Evolutionary conservation across 2,797 vertebrate genomes (phyloP).

Genomic region (Merluccius polli): DNA sequence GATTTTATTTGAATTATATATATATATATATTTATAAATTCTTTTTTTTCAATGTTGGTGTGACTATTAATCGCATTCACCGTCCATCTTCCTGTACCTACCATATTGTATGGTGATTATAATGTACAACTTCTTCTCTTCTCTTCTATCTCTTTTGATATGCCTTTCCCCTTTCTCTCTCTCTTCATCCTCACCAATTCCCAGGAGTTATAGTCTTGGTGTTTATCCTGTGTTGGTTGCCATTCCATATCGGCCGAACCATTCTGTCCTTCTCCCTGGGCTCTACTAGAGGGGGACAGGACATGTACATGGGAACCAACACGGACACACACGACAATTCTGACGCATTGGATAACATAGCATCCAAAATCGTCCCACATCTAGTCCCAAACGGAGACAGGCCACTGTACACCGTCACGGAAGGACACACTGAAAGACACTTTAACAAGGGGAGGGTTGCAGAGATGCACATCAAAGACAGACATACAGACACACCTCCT

Average conservation of each 20-base stretch:
- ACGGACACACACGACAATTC: background rate
- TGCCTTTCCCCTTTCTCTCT: background rate
- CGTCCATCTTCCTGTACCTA: background rate
- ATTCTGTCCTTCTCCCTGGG: constrained; percentile 66
- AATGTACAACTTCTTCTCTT: too few relatives aligned
- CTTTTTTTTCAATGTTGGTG: too few relatives aligned
- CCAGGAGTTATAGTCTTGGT: constrained; percentile 77
- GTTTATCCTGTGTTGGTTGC: constrained; percentile 80
- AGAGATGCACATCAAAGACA: background rate
- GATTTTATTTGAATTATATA: too few relatives aligned
- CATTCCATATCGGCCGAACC: constrained; percentile 77
- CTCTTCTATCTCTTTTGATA: background rate
- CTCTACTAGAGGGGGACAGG: constrained; percentile 23
- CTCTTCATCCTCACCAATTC: background rate
- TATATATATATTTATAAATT: too few relatives aligned
- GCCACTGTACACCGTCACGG: background rate
- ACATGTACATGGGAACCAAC: constrained; percentile 18
- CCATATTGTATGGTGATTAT: background rate
- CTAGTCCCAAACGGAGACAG: background rate
- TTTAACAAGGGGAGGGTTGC: background rate
- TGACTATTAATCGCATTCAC: too few relatives aligned
- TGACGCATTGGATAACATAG: background rate
- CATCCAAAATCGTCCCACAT: background rate
- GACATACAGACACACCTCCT: background rate
- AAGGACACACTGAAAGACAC: background rate